Base-by-base conservation (phyloP, 2,888 invertebrate genomes). In the Thelaira solivaga region DNA sequence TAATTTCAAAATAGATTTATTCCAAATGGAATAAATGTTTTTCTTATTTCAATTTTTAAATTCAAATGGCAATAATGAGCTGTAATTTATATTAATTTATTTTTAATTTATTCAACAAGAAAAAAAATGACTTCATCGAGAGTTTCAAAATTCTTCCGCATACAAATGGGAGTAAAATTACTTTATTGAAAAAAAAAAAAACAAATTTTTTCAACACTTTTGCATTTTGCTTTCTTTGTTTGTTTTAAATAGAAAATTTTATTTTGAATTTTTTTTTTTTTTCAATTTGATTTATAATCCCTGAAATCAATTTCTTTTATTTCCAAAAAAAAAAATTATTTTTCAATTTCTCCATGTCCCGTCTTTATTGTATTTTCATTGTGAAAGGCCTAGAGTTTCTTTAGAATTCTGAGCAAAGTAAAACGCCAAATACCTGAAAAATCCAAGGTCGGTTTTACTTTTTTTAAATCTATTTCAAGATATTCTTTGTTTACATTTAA, bases 21-120 rank as follows among this genome's bases (percentile, higher is more conserved):
- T 53, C 13, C 16, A 7, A n/a, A n/a, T n/a, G n/a, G n/a, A n/a
- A 18, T 41, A 29, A 16, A 57, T 29, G n/a, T 34, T n/a, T 41
- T 31, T 18, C n/a, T 8, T 2, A 6, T 39, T 51, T 53, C 18
- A 10, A 41, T 65, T 55, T 41, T 49, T 31, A 41, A 53, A 62
- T 43, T 36, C 53, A 20, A 53, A 62, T 51, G 53, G 61, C 61
- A 51, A 62, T 71, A 71, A 62, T 71, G 51, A 62, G 31, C 18
- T 13, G 13, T 62, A 71, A 71, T 71, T 71, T 62, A 62, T 71
- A 53, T 53, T 62, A 61, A 71, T 71, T 61, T 71, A 71, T 53
- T 53, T 62, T 34, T 53, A 71, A 71, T 71, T 71, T 61, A 69
- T 69, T 24, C 8, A n/a, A n/a, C n/a, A n/a, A n/a, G n/a, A n/a